Evolutionary conservation across 2,888 invertebrate species (phyloP), one percentile per base, ranked within the genome.

Genomic region (Lepetodrilus schrolli): DNA sequence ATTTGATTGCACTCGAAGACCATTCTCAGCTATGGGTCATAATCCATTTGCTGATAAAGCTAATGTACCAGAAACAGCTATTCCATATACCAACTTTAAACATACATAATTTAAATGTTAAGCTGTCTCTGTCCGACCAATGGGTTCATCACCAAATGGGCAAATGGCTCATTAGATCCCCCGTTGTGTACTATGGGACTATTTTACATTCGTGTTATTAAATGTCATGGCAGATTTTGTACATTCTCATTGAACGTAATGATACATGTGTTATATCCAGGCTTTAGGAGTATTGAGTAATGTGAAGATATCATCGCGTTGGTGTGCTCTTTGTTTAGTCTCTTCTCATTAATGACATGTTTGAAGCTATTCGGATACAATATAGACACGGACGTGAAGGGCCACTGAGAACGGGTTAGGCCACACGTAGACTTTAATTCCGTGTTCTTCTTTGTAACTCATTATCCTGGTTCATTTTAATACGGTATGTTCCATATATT

Each of bases 31-130:
- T 30, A 58, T 30, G 58, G 20, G 13, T 58, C 26, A 58, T 58
- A 58, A 58, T 34, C 7, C 7, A 34, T 58, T 58, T 58, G 26
- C 58, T 30, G 26, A 58, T 58, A 30, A 58, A 58, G n/a, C 58
- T 58, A 58, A 58, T 58, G 58, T 30, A 30, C 30, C 58, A 58
- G 26, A n/a, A 58, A n/a, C 30, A 30, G 58, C 34, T 58, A 58
- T 26, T 58, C 58, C 58, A 13, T 58, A 30, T 58, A 58, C 30
- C 34, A 58, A 58, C 17, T 30, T 58, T 58, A 58, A 58, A 30
- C 58, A 34, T 58, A 58, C 58, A 58, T 58, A 58, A 58, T 58
- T 58, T 34, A 58, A 30, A 58, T 30, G 58, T 58, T 58, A n/a
- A 34, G 26, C 34, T 58, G n/a, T 58, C 30, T 30, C 13, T 30